Conservation (phyloP, 2,888 invertebrate species). For the Eristalis tenax region DNA sequence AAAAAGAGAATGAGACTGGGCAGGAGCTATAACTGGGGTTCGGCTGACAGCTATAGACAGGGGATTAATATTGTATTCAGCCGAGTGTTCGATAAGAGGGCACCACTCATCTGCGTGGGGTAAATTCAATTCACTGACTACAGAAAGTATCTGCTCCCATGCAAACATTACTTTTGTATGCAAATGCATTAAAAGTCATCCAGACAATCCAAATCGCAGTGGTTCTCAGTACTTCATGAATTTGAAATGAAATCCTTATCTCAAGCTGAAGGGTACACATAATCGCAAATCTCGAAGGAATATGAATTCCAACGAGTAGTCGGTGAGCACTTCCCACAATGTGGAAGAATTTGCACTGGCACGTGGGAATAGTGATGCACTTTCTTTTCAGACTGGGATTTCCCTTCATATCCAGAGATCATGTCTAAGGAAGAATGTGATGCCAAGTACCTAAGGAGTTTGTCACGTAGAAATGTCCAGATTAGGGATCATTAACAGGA, state of each 20-base stretch:
- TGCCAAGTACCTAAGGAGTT: background rate
- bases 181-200: constrained; percentile 40
- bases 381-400: constrained; percentile 6
- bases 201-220: background rate
- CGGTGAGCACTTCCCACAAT: background rate
- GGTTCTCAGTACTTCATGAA: background rate
- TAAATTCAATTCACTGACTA: constrained; percentile 40
- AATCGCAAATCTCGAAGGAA: constrained; percentile 21
- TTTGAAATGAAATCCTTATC: constrained; percentile 27
- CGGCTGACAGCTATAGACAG: constrained; percentile 59
- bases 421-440: background rate
- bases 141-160: constrained; percentile 1
- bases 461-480: background rate
- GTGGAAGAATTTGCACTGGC: background rate
- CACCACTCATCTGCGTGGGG: constrained; percentile 61
- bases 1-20: constrained; percentile 10
- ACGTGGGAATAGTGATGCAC: constrained; percentile 20
- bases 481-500: background rate
- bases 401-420: background rate
- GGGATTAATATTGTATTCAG: constrained; percentile 46
- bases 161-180: constrained; percentile 9
- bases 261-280: background rate
- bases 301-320: background rate
- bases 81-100: constrained; percentile 55
- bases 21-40: constrained; percentile 49